Percentiles rank a stretch among this genome's conserved stretches.
Conservation (phyloP, 2,113 vertebrate species). For the Eudyptes chrysolophus region DNA sequence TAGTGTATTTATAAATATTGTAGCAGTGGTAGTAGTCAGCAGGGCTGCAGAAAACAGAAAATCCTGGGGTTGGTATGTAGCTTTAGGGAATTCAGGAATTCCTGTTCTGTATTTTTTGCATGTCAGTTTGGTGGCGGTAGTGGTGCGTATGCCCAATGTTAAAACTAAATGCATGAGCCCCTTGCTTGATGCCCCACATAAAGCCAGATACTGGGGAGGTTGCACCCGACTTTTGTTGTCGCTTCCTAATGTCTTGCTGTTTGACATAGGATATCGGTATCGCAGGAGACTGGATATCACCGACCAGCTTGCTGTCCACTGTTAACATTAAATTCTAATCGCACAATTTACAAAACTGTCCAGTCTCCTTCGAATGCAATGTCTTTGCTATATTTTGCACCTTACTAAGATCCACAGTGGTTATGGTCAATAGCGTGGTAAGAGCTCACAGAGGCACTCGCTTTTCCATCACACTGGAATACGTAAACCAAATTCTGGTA, state of each 20-base stretch:
- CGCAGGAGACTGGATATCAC: slow-evolving; percentile 76
- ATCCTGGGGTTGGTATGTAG: not conserved
- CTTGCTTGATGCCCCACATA: slow-evolving; percentile 98
- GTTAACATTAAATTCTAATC: slow-evolving; percentile 12
- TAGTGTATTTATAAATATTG: not conserved
- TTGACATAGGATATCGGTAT: slow-evolving; percentile 51
- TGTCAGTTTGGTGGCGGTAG: slow-evolving; percentile 84
- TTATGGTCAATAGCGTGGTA: slow-evolving; percentile 30
- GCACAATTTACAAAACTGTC: slow-evolving; percentile 51
- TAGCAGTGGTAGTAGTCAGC: not conserved
- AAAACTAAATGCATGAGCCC: slow-evolving; percentile 94
- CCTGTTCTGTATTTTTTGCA: slow-evolving; percentile 79
- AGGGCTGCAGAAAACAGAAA: not conserved
- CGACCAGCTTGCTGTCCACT: slow-evolving; percentile 25
- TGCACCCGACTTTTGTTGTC: slow-evolving; percentile 85
- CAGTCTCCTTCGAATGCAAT: slow-evolving; percentile 74
- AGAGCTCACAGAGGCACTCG: slow-evolving; percentile 51
- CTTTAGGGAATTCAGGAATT: slow-evolving; percentile 22
- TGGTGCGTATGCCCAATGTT: slow-evolving; percentile 82
- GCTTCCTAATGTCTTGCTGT: slow-evolving; percentile 86
- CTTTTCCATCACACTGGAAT: not conserved
- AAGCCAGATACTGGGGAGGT: slow-evolving; percentile 98
- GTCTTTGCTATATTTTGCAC: slow-evolving; percentile 39
- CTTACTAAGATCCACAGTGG: not conserved
- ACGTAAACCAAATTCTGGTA: not conserved